Conservation (phyloP, 2,888 invertebrate species). For the Apamea epomidion region DNA sequence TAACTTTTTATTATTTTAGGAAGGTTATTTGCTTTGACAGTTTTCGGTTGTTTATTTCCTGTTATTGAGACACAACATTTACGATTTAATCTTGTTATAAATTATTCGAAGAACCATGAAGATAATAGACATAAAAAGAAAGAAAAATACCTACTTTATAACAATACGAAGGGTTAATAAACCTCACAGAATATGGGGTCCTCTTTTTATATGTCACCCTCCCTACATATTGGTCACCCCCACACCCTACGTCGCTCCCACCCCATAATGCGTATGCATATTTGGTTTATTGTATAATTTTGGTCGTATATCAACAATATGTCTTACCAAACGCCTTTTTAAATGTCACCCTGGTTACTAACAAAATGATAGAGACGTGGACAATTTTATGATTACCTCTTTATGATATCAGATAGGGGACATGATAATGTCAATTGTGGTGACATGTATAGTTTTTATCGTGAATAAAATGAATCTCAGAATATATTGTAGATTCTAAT, state of each 20-base stretch:
- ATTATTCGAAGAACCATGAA: conserved; percentile 17
- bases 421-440: background rate
- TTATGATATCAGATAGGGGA: conserved; percentile 8
- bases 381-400: conserved; percentile 38
- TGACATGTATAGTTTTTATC: background rate
- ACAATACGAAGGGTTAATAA: conserved; percentile 54
- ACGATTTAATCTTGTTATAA: conserved; percentile 21
- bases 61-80: conserved; percentile 21
- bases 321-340: conserved; percentile 53
- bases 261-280: conserved; percentile 69
- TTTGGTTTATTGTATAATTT: conserved; percentile 66
- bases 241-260: conserved; percentile 37
- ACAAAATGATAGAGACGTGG: conserved; percentile 22
- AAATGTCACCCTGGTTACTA: conserved; percentile 41
- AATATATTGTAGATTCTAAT: background rate
- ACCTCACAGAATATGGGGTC: conserved; percentile 53
- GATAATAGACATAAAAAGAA: conserved; percentile 22
- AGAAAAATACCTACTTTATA: conserved; percentile 40
- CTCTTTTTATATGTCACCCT: conserved; percentile 70
- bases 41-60: conserved; percentile 32
- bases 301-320: conserved; percentile 54
- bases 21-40: conserved; percentile 49
- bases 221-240: conserved; percentile 69
- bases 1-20: conserved; percentile 51
- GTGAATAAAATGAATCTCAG: background rate